Evolutionary conservation across 1,140 invertebrate species (phyloP).

Genomic region (Lepidotrigona ventralis): DNA sequence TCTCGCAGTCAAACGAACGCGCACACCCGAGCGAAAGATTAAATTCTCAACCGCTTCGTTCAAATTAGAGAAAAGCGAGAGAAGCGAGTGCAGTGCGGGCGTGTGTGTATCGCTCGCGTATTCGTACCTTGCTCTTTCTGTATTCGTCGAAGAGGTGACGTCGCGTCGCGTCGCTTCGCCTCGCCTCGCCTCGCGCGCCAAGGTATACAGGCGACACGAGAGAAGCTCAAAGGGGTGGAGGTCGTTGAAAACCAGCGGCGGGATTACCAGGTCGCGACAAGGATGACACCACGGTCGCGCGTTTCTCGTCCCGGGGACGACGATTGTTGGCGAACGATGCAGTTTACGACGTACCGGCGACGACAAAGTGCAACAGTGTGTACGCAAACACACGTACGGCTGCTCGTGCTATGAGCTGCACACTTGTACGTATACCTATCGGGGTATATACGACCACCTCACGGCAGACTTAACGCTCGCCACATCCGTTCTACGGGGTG

Average conservation of each 20-base stretch:
- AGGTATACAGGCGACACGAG: neutral
- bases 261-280: constrained; percentile 51
- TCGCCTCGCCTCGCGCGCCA: neutral
- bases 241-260: constrained; percentile 28
- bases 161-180: too few species aligned
- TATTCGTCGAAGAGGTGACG: constrained; percentile 9
- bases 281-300: constrained; percentile 20
- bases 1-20: neutral
- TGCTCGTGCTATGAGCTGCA: too few species aligned
- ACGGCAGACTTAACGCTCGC: neutral
- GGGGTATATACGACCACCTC: neutral
- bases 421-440: constrained; percentile 5
- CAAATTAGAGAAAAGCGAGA: constrained; percentile 57
- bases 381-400: constrained; percentile 27
- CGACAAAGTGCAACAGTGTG: constrained; percentile 31
- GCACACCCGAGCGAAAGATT: neutral
- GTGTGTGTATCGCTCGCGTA: too few species aligned
- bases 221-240: constrained; percentile 11
- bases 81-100: neutral
- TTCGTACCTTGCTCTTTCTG: neutral
- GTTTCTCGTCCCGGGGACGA: constrained; percentile 18
- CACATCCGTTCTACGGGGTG: constrained; percentile 6
- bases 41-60: constrained; percentile 44
- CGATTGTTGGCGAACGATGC: constrained; percentile 53
- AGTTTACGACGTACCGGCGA: constrained; percentile 49